Percentiles rank a stretch among this genome's conserved stretches.
Evolutionary conservation across 2,113 vertebrate genomes (phyloP).

Genomic region (Tachuris rubrigastra): DNA sequence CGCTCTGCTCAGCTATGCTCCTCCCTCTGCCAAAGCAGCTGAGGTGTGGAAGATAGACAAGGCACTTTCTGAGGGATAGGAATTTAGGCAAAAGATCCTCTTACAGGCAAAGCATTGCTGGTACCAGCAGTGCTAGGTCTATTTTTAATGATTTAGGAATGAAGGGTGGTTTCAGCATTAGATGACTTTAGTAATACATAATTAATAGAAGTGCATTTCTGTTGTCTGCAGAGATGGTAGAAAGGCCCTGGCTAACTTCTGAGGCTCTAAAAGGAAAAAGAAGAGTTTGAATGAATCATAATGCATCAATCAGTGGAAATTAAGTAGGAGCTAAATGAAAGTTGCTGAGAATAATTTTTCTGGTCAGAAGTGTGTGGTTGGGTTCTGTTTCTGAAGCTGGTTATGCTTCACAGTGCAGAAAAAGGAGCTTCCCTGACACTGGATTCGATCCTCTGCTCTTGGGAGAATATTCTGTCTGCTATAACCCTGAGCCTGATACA

Average conservation of each 20-base stretch:
- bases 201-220: background rate
- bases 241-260: background rate
- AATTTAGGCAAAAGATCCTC: background rate
- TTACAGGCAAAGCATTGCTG: rapidly evolving
- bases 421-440: background rate
- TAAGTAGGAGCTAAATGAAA: background rate
- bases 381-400: background rate
- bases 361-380: background rate
- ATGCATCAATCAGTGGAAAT: background rate
- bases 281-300: background rate
- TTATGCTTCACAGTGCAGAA: rapidly evolving
- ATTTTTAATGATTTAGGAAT: background rate
- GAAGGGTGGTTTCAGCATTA: background rate
- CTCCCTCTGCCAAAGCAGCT: background rate
- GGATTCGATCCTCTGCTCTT: rapidly evolving
- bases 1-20: rapidly evolving
- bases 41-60: background rate
- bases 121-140: background rate
- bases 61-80: background rate
- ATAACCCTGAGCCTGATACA: background rate
- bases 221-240: background rate
- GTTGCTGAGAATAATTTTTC: background rate
- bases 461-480: background rate
- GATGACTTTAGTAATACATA: background rate
- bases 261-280: background rate